Conservation (phyloP, 2,888 invertebrate species). For the Macrostomum cliftonense region DNA sequence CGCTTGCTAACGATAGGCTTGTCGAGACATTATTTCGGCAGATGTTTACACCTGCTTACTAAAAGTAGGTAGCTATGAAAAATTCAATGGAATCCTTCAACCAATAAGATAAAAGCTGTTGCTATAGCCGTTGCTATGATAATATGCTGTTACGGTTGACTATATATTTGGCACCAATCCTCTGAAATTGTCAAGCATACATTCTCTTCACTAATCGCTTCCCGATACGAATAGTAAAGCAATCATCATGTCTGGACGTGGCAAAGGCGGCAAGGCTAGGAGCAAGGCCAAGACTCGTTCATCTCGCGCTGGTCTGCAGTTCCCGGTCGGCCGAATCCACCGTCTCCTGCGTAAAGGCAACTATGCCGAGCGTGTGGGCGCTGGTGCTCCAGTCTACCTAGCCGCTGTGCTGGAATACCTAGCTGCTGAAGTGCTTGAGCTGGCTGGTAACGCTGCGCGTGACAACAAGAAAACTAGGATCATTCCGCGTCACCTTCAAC, state of each 20-base stretch:
- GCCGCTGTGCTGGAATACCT: conserved; percentile 40
- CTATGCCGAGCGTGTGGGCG: conserved; percentile 37
- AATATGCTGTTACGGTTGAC: no score
- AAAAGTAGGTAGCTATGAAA: no score
- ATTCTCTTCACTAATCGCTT: no score
- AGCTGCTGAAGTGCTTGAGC: conserved; percentile 46
- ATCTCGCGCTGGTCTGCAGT: conserved; percentile 35
- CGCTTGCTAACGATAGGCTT: no score
- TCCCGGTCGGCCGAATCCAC: conserved; percentile 38
- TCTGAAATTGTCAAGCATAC: no score
- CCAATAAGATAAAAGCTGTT: no score
- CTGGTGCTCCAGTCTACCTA: conserved; percentile 37
- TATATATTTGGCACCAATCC: no score
- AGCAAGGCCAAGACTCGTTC: conserved; percentile 34
- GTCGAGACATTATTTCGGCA: no score
- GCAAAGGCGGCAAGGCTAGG: conserved; percentile 37
- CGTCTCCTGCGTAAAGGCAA: conserved; percentile 36
- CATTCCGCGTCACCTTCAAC: conserved; percentile 56
- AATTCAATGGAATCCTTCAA: no score
- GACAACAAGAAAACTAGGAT: conserved; percentile 52
- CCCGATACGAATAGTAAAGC: no score
- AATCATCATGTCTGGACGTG: conserved; percentile 34
- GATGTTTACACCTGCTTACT: no score
- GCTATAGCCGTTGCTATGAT: no score
- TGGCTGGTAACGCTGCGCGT: conserved; percentile 40